phyloP scores from a whole-genome alignment of 2,797 vertebrate genomes.

The Smutsia temminckii region DNA sequence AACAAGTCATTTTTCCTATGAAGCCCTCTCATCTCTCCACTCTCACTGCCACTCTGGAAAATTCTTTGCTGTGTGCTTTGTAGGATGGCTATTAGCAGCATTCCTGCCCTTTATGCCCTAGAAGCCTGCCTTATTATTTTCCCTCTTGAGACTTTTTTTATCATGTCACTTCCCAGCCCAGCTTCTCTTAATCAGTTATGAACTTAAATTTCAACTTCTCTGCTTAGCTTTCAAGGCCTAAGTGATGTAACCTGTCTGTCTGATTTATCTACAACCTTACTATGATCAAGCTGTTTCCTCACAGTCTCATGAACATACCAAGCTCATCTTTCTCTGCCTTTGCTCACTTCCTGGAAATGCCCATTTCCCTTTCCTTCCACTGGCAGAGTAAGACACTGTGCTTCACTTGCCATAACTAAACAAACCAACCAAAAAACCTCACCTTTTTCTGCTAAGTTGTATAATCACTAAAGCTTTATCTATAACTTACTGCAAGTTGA shows the following conservation, averaged over 20 bases:
- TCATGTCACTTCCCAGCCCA: background rate
- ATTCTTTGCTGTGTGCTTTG: background rate
- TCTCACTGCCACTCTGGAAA: background rate
- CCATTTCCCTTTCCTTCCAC: background rate
- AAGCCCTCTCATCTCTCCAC: background rate
- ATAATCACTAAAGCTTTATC: background rate
- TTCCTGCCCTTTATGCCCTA: background rate
- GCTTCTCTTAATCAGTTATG: background rate
- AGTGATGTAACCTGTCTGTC: background rate
- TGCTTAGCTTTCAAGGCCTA: background rate
- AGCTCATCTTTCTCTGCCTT: background rate
- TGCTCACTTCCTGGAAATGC: background rate
- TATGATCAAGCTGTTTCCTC: background rate
- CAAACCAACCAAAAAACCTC: background rate
- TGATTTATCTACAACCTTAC: background rate
- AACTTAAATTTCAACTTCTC: slow-evolving; percentile 15
- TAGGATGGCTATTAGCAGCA: background rate
- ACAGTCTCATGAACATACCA: background rate
- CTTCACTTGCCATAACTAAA: background rate
- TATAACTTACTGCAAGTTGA: background rate
- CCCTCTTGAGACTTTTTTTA: background rate
- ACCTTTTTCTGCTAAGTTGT: background rate
- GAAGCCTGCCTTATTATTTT: slow-evolving; percentile 1
- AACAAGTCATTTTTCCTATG: background rate
- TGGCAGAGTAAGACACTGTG: background rate